These are phyloP conservation scores for Zosterops borbonicus DNA, from an alignment of 2,113 vertebrate species.

Conservation along the genomic window DNA sequence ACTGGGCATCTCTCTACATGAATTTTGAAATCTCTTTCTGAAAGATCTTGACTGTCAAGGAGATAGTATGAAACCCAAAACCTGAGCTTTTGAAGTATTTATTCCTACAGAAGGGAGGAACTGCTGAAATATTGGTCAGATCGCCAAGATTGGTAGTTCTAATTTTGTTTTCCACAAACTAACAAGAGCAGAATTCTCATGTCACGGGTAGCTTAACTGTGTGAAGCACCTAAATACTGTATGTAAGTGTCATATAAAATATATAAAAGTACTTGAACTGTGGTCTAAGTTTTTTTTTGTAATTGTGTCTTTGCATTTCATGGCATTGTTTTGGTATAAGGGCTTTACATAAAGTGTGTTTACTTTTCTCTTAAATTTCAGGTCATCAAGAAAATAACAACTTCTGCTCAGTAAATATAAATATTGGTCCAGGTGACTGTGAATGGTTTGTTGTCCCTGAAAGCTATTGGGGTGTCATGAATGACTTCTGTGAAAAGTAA, in stretches of 20 bases:
- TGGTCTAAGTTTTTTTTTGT: not conserved
- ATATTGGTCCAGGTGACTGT: conserved; percentile 97
- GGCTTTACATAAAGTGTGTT: not conserved
- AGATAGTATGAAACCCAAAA: not conserved
- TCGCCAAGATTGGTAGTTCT: not conserved
- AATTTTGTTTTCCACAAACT: not conserved
- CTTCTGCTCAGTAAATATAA: conserved; percentile 98
- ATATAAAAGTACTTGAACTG: not conserved
- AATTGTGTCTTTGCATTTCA: not conserved
- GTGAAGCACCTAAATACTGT: not conserved
- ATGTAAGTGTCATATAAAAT: not conserved
- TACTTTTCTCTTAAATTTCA: conserved; percentile 64
- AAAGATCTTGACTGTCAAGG: not conserved
- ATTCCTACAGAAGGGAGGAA: not conserved
- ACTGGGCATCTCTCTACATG: not conserved
- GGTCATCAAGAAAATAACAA: conserved; percentile 99
- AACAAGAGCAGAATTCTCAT: not conserved
- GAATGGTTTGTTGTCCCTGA: conserved; percentile 99
- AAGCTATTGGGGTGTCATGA: conserved; percentile 94
- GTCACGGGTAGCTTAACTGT: not conserved
- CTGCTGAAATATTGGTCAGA: not conserved
- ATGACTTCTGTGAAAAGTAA: conserved; percentile 98
- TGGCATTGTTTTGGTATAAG: not conserved
- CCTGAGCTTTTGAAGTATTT: not conserved
- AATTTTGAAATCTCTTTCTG: not conserved